Evolutionary conservation across 2,888 invertebrate species (phyloP), one percentile per base, ranked within the genome.

Genomic region (Flexamia atlantica): DNA sequence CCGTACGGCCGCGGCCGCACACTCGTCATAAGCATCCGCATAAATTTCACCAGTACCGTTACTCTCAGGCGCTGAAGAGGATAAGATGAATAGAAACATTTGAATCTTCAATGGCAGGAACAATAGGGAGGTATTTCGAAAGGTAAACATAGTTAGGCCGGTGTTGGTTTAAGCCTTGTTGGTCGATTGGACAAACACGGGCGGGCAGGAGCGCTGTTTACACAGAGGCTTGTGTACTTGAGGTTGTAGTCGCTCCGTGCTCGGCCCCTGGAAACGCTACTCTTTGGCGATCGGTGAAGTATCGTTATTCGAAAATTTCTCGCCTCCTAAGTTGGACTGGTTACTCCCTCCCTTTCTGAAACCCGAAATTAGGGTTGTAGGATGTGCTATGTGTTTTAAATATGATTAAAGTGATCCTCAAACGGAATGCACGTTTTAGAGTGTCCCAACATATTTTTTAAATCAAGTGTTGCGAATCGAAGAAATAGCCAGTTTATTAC

Each of bases 81-180:
- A 12, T 17, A 20, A n/a, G 20, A 32, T 79, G 79, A 79, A 79
- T 79, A 79, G 79, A 79, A 79, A 79, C 79, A 79, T 79, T 79
- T 79, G 57, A 79, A 79, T 79, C 57, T 57, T 36, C 57, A 79
- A 79, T 79, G n/a, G 79, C n/a, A 57, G 32, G 57, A 57, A 79
- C 79, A 79, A 79, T 79, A 57, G 79, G 79, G 79, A 57, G 79
- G 79, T 79, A 79, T 79, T 79, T 79, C 57, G 23, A 32, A 79
- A 79, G 50, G 79, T 79, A 79, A 79, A 79, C 79, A 79, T 79
- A 79, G 79, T 79, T 79, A 79, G 79, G 20, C 3, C 79, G 25
- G 32, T 79, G 79, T 79, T 79, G 79, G 57, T 57, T 79, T 79
- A 79, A 79, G 79, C 79, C 79, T 79, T 79, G 79, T 79, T 79